phyloP scores from a whole-genome alignment of 1,140 invertebrate genomes.

The Drosophila busckii region DNA sequence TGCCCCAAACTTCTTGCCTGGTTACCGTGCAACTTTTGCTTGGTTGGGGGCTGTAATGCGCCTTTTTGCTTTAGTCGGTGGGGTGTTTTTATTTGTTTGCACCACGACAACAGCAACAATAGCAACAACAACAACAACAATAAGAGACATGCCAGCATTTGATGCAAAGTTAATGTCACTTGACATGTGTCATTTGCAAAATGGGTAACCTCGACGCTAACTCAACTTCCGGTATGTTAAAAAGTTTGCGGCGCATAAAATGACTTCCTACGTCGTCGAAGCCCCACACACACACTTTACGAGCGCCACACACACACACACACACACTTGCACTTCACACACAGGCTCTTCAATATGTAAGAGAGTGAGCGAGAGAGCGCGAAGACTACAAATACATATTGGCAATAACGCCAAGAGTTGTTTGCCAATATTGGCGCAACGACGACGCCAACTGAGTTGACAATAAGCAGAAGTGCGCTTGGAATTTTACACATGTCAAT shows the following conservation, averaged over 20 bases:
- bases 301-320: slow-evolving; percentile 1
- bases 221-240: slow-evolving; percentile 76
- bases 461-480: slow-evolving; percentile 17
- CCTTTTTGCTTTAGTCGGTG: slow-evolving; percentile 1
- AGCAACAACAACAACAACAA: slow-evolving; percentile 22
- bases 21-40: slow-evolving; percentile 10
- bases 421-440: slow-evolving; percentile 65
- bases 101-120: slow-evolving; percentile 48
- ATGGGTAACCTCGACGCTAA: slow-evolving; percentile 70
- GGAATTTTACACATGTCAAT: too few species aligned
- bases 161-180: slow-evolving; percentile 77
- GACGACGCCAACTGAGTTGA: slow-evolving; percentile 24
- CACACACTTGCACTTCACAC: not conserved
- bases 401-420: slow-evolving; percentile 73
- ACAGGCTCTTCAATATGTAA: slow-evolving; percentile 13
- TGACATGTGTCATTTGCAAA: slow-evolving; percentile 77
- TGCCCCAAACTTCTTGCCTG: too few species aligned
- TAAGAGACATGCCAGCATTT: slow-evolving; percentile 35
- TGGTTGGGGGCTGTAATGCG: not conserved
- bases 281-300: slow-evolving; percentile 32
- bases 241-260: slow-evolving; percentile 77
- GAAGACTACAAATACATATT: slow-evolving; percentile 52
- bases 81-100: slow-evolving; percentile 72
- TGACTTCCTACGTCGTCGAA: slow-evolving; percentile 73
- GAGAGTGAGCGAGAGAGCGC: slow-evolving; percentile 24